Evolutionary conservation across 1,140 invertebrate genomes (phyloP).

Genomic region (Scaptomyza graminum): DNA sequence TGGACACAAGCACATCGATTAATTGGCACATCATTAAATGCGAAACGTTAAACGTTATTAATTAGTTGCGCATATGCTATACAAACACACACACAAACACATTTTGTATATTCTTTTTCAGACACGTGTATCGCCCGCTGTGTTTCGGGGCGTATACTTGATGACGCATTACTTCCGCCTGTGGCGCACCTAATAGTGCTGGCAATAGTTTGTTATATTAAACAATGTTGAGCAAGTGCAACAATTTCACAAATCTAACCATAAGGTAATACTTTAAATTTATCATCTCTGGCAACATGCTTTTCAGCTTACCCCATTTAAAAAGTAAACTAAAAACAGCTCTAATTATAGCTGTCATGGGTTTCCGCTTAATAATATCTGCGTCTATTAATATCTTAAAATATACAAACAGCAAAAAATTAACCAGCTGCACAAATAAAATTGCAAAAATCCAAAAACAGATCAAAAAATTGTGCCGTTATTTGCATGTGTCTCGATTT

Average conservation of each 20-base stretch:
- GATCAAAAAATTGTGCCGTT: conserved; percentile 4
- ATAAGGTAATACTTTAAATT: not conserved
- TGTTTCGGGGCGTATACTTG: conserved; percentile 41
- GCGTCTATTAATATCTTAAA: not conserved
- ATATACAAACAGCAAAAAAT: not conserved
- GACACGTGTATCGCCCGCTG: conserved; percentile 49
- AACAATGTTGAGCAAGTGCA: conserved; percentile 5
- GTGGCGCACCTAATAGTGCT: conserved; percentile 33
- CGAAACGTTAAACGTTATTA: conserved; percentile 59
- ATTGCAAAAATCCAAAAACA: not conserved
- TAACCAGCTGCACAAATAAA: conserved; percentile 4
- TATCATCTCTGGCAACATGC: not conserved
- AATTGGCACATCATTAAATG: conserved; percentile 71
- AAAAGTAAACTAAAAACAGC: not conserved
- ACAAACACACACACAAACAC: conserved; percentile 1
- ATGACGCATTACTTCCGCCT: conserved; percentile 37
- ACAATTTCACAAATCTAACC: no score
- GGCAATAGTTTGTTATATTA: conserved; percentile 7
- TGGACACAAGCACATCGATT: conserved; percentile 54
- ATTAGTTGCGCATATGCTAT: conserved; percentile 45
- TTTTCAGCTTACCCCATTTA: not conserved
- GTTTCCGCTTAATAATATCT: conserved; percentile 5
- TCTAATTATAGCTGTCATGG: not conserved
- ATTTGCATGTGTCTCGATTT: not conserved
- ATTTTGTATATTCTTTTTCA: not conserved